Evolutionary conservation across 2,797 vertebrate genomes (phyloP).

Genomic region (Pangasius sanitwongsei): DNA sequence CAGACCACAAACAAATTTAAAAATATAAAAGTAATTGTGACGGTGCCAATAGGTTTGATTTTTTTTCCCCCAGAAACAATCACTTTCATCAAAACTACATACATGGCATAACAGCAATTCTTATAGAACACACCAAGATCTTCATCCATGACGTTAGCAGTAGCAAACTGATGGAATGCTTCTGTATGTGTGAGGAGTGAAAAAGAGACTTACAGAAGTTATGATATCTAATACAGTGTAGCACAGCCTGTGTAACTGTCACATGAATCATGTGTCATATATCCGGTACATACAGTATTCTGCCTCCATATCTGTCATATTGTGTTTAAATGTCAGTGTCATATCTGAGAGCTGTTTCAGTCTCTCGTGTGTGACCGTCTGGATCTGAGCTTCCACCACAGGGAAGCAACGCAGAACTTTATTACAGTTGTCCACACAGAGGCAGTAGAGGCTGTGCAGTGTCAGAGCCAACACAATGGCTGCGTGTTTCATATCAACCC

Average conservation of each 20-base stretch:
- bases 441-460: conserved; percentile 46
- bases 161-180: neutral
- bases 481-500: neutral
- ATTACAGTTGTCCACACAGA: conserved; percentile 52
- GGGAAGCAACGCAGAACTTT: conserved; percentile 3
- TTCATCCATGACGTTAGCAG: neutral
- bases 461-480: conserved; percentile 39
- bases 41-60: neutral
- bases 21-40: neutral
- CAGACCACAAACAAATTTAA: neutral
- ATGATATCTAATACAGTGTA: neutral
- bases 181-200: neutral
- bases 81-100: neutral
- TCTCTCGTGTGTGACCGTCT: conserved; percentile 2
- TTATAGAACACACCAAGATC: neutral
- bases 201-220: neutral
- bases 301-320: neutral
- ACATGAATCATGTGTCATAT: neutral
- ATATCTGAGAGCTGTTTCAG: neutral
- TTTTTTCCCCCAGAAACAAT: neutral
- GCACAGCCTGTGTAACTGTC: neutral
- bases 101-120: neutral
- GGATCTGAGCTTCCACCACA: neutral
- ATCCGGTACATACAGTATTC: neutral
- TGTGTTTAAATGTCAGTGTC: neutral